Base-by-base conservation (phyloP, 2,888 invertebrate genomes). In the Mesorhabditis spiculigera region DNA sequence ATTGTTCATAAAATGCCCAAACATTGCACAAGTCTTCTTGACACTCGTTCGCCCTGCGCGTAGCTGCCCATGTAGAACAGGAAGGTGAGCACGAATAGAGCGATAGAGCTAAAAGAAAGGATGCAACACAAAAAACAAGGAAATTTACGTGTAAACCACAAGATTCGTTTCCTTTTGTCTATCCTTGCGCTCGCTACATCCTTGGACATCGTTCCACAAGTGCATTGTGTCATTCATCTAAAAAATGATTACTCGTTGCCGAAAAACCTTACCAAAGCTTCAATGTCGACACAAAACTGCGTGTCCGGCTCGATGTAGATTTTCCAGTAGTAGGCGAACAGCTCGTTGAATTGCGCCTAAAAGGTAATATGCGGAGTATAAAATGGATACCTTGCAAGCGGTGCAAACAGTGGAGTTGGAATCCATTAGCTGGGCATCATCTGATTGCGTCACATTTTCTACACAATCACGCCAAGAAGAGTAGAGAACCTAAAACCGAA, bases 171-270 rank as follows among this genome's bases (percentile, higher is more conserved):
- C 75, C 13, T 71, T 71, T 13, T 79, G 45, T 41, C 76, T 69
- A 70, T 78, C 77, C 58, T 73, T 73, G 41, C 72, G 69, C 63
- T 82, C 82, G 0, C 78, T 75, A 68, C 85, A 85, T 43, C 76
- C 66, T 82, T 82, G 82, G 1, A 84, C 82, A 68, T 79, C 75
- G 68, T 81, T 81, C 85, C 85, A 85, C 43, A 85, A 66, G 70
- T 79, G 82, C 68, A 82, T 80, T 16, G 85, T 85, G 70, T 85
- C 85, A 68, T 85, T 85, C 85, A 85, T 85, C 75, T 78, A 50
- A 44, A 74, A 16, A 10, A n/a, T 5, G 42, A 65, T 41, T 10
- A 45, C n/a, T 63, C 63, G 10, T 43, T 41, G 43, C 66, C 28
- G 28, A 28, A 28, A 8, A n/a, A 63, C 45, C 70, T 67, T 28